Conservation (phyloP, 2,888 invertebrate genomes). For the Chaetogeoica ovagalla region DNA sequence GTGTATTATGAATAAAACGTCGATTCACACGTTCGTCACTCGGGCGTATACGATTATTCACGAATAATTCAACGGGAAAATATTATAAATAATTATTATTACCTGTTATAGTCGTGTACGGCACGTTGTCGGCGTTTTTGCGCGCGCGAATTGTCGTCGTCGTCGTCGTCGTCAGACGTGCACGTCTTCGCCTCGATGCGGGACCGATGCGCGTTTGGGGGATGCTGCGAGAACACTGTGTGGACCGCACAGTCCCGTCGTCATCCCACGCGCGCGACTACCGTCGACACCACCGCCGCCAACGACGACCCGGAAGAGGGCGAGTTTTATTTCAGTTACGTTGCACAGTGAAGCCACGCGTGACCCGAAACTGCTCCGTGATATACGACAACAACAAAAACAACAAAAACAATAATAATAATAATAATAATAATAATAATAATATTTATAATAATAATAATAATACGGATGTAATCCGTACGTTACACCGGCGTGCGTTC, state of each 20-base stretch:
- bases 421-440: too few relatives aligned
- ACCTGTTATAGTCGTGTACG: not conserved
- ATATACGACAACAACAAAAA: not conserved
- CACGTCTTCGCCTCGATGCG: constrained; percentile 16
- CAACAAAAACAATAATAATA: too few relatives aligned
- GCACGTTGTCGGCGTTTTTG: not conserved
- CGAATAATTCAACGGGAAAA: too few relatives aligned
- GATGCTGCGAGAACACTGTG: constrained; percentile 43
- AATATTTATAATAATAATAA: too few relatives aligned
- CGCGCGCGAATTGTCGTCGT: not conserved
- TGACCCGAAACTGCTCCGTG: constrained; percentile 16
- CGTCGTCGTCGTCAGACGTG: constrained; percentile 16
- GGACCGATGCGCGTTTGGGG: constrained; percentile 21
- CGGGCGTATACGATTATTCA: too few relatives aligned
- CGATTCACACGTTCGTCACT: too few relatives aligned
- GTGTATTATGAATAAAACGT: too few relatives aligned
- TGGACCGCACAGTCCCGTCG: constrained; percentile 11
- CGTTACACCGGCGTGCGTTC: too few relatives aligned
- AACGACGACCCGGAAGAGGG: not conserved
- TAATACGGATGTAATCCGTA: too few relatives aligned
- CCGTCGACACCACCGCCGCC: not conserved
- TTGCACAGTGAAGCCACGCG: constrained; percentile 18
- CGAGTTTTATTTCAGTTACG: not conserved
- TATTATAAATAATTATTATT: not conserved
- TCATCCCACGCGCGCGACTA: not conserved